These are phyloP conservation scores for Takifugu rubripes DNA, from an alignment of 2,797 vertebrate genomes.

Conservation along the genomic window DNA sequence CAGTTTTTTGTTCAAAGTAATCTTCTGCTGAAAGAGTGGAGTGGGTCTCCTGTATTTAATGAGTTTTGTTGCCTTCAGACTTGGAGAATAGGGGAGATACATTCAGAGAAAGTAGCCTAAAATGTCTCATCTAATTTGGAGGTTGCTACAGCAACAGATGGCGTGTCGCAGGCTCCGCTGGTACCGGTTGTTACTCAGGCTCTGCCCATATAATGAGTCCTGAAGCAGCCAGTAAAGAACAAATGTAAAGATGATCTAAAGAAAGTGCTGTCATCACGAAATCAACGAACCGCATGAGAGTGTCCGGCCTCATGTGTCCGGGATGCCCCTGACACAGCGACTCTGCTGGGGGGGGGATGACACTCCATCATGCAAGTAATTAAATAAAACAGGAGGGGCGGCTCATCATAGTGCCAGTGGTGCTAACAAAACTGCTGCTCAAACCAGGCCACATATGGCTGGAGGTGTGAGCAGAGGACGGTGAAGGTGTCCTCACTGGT, in stretches of 20 bases:
- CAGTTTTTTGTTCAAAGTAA: no score
- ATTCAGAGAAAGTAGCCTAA: constrained; percentile 24
- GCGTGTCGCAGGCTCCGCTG: constrained; percentile 19
- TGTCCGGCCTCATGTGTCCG: constrained; percentile 25
- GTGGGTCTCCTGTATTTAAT: no score
- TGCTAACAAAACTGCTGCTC: constrained; percentile 25
- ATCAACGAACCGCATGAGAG: constrained; percentile 22
- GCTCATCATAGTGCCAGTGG: constrained; percentile 24
- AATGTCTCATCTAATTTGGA: constrained; percentile 28
- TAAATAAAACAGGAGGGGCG: constrained; percentile 51
- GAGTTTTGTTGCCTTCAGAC: not conserved
- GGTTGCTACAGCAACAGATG: constrained; percentile 55
- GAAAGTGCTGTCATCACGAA: not conserved
- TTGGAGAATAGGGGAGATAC: not conserved
- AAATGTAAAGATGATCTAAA: not conserved
- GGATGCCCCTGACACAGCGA: constrained; percentile 39
- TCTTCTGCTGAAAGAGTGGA: no score
- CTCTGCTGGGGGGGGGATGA: constrained; percentile 20
- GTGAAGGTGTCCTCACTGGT: constrained; percentile 40
- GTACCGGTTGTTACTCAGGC: constrained; percentile 42
- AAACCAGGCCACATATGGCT: constrained; percentile 49
- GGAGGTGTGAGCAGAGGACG: constrained; percentile 42
- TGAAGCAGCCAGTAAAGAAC: constrained; percentile 1
- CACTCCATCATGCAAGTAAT: constrained; percentile 57
- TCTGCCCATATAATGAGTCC: constrained; percentile 30